Evolutionary conservation across 2,113 vertebrate species (phyloP), one percentile per base, ranked within the genome.

Genomic region (Helogale parvula): DNA sequence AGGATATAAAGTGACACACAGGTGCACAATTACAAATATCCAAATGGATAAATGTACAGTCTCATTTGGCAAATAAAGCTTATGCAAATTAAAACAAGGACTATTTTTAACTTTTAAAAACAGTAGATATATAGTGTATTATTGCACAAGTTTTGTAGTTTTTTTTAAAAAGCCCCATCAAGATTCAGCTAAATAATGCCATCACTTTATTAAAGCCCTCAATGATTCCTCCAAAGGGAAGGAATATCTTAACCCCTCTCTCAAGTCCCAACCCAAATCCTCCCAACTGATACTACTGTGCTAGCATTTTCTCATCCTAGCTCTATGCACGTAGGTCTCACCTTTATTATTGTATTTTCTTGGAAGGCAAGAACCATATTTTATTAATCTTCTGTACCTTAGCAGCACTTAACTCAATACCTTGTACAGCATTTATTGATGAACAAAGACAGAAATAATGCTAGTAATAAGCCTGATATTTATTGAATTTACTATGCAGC

Each of bases 391-490:
- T 89, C 90, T 90, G 33, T 68, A 65, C 21, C 14, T 35, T 92
- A 88, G 14, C 3, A 60, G 21, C 35, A 86, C 21, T 92, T 76
- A 50, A 47, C 38, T 74, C 63, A 80, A 25, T 94, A 77, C 38
- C 11, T 77, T 54, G 50, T 29, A 52, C 7, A 68, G 72, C 17
- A 52, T 29, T 54, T 88, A 85, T 68, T 93, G 77, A 96, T 52
- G 76, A 88, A 88, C 74, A 88, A 91, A 88, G 63, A 90, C 45
- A 74, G 80, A 89, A 83, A 31, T 77, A 76, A 79, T 65, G 77
- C 54, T 95, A 21, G 41, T 33, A 96, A 47, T 93, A 89, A 85
- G 50, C 1, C 41, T 88, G 72, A 52, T 84, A 63, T 96, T 86
- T 90, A 60, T 38, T 74, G 65, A 66, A 21, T 82, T 87, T 90